Evolutionary conservation across 1,140 invertebrate genomes (phyloP), one percentile per base, ranked within the genome.

Genomic region (Wasmannia auropunctata): DNA sequence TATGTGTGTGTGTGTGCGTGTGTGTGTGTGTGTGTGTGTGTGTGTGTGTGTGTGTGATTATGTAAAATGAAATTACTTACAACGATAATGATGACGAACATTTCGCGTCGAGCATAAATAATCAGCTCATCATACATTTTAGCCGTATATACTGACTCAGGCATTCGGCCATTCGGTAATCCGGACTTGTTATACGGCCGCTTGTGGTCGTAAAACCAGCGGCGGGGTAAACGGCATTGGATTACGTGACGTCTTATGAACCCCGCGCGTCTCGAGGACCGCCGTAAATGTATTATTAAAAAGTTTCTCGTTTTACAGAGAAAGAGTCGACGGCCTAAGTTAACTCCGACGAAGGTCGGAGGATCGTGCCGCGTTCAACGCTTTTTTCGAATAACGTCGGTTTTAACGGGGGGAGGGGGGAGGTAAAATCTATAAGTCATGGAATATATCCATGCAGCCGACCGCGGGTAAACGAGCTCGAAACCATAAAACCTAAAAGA

Each of bases 241-340:
- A 92, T 93, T 94, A 93, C 88, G 91, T 90, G 90, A 93, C 88
- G 86, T 88, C 89, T 93, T 93, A 91, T 86, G 87, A 87, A 49
- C 54, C 74, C 51, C 37, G 67, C 37, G 67, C 72, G 83, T 87
- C 54, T 85, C 54, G 85, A 88, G 81, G 87, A 63, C 85, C 86
- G 34, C 74, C 83, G 75, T 79, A 86, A 85, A 84, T 92, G 87
- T 88, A 92, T 91, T 93, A 93, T 92, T 90, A 90, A 92, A n/a
- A 86, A 86, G 86, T 86, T 92, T 77, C 28, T 28, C 43, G 51
- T 85, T 65, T 56, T 85, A 85, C 28, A 56, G n/a, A 25, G 72
- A 31, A n/a, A 54, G n/a, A 76, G 58, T 51, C 87, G 62, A 11
- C 51, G 31, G n/a, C 31, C 37, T 62, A 34, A 56, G n/a, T 69